Evolutionary conservation across 1,140 invertebrate species (phyloP), one percentile per base, ranked within the genome.

Genomic region (Hycleus phaleratus): DNA sequence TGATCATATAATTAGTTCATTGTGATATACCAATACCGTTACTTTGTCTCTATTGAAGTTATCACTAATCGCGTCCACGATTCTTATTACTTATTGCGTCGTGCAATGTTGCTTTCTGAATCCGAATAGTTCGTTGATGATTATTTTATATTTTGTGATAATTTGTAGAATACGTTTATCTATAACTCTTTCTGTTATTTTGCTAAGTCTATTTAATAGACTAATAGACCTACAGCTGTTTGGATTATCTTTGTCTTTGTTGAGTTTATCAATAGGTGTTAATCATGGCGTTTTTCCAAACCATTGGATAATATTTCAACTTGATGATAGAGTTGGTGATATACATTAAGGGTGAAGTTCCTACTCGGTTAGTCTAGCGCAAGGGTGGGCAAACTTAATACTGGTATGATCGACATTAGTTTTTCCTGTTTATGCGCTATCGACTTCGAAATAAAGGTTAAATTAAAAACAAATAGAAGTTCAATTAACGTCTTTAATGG

Each of bases 271-370:
- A 4, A 74, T 66, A 0, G 67, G 58, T 3, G 66, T 60, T 8
- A 72, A 72, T 49, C 2, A 62, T 67, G 3, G 62, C 65, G 11
- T 56, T 26, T 66, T 75, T 75, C 68, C 69, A 74, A 1, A 48
- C 6, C 2, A 3, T 0, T 0, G 71, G 68, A 46, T 67, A 73
- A 45, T 70, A 59, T 9, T 61, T 57, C 7, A 61, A 50, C 59
- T 62, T 63, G 0, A 74, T 38, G 2, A 52, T 60, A n/a, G 66
- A 56, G 47, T 73, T 73, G 12, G 71, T 70, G 3, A 74, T 66
- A 26, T 66, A 59, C 18, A 48, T 55, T 7, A 74, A 4, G 12
- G 12, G 12, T 12, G 12, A 12, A 12, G 12, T 12, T 12, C 12
- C 0, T 12, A 12, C 12, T 12, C 12, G 12, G 12, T 1, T 12